Base-by-base conservation (phyloP, 1,140 invertebrate species). In the Phortica variegata region DNA sequence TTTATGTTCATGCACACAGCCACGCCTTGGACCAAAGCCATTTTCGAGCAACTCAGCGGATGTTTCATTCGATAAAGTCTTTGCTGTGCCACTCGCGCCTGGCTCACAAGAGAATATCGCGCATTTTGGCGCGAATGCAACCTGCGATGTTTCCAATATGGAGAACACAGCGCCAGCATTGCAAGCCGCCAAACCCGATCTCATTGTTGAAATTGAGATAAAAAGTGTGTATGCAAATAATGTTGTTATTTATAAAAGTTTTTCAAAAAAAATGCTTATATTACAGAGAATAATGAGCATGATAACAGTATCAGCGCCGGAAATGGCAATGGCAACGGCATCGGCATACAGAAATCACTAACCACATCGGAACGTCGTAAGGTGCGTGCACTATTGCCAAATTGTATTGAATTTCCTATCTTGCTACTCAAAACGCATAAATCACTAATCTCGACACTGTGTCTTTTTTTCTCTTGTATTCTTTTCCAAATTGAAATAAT, bases 1-100 rank as follows among this genome's bases (percentile, higher is more conserved):
- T 9, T 10, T 8, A 38, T 38, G 15, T 31, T 5, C 13, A n/a
- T n/a, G n/a, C n/a, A n/a, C n/a, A 17, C 23, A 90, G 89, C 89
- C 88, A 15, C 82, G 88, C 13, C 79, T 91, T 8, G 89, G 89
- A 17, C 89, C 88, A 16, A 90, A 90, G 68, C 89, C 89, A 9
- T 91, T 90, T 60, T 88, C 88, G 34, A 84, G 87, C 16, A 85
- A 87, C 16, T 83, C 84, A 0, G 81, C 83, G 13, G 84, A 87
- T 51, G 87, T 89, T 60, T 86, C 84, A 0, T 90, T 90, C 54
- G 87, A 89, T 63, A 87, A 88, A 65, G 86, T 90, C 3, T 90
- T 90, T 65, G 86, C 84, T 1, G 88, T 90, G 3, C 88, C 87
- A 0, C 70, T 83, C 10, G 87, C 84, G 0, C 88, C 87, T 0